Conservation (phyloP, 2,797 vertebrate species). For the Helicolenus hilgendorfi region DNA sequence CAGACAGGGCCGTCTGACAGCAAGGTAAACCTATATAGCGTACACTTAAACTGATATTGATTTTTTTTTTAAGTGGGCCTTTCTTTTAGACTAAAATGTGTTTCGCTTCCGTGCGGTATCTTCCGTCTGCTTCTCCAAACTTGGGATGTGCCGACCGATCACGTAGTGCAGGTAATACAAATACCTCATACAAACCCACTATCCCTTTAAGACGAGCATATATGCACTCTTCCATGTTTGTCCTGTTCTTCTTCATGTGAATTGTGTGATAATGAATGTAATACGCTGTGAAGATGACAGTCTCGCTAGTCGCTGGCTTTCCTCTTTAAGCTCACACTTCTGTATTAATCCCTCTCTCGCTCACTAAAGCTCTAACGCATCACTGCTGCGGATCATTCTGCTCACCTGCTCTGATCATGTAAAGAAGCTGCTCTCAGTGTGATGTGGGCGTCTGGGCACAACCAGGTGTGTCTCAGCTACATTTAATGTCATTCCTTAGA, state of each 20-base stretch:
- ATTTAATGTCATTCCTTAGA: not conserved
- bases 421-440: not conserved
- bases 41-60: too few relatives aligned
- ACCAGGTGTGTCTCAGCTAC: not conserved
- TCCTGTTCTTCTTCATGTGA: not conserved
- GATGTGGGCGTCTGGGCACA: not conserved
- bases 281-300: not conserved
- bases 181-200: too few relatives aligned
- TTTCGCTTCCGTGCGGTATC: too few relatives aligned
- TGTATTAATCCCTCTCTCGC: slow-evolving; percentile 38
- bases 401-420: slow-evolving; percentile 6
- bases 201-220: not conserved
- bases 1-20: too few relatives aligned
- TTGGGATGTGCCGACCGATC: too few relatives aligned
- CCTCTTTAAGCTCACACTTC: not conserved
- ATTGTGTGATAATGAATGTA: not conserved
- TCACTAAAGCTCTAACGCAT: slow-evolving; percentile 42
- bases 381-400: not conserved
- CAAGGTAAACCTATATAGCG: too few relatives aligned
- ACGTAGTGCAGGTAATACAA: too few relatives aligned
- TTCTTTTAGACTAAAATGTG: too few relatives aligned
- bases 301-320: not conserved
- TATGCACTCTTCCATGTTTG: not conserved
- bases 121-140: too few relatives aligned
- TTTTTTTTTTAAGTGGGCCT: too few relatives aligned